These are phyloP conservation scores for Bolinopsis microptera DNA, from an alignment of 37 sponge, comb jelly and placozoan genomes.

Conservation along the genomic window DNA sequence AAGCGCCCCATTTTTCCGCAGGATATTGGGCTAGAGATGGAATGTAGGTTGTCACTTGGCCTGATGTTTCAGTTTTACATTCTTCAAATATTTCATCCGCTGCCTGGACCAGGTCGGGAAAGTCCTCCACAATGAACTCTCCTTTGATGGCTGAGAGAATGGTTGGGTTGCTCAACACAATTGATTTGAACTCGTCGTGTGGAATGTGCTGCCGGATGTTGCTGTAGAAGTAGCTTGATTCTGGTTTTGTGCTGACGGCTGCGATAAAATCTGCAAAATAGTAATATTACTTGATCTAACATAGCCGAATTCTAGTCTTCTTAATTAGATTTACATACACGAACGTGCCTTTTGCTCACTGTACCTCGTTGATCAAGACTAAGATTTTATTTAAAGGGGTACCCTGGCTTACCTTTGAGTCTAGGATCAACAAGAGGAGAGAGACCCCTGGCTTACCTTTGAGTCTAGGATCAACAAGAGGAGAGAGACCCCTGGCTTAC, in stretches of 20 bases:
- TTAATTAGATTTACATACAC: too few species aligned
- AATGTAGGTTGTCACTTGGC: background rate
- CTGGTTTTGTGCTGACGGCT: constrained; percentile 5
- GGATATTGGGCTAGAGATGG: constrained; percentile 17
- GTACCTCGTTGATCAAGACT: too few species aligned
- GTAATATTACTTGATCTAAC: too few species aligned
- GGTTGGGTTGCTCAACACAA: background rate
- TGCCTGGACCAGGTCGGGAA: background rate
- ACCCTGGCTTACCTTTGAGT: too few species aligned
- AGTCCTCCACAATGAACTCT: constrained; percentile 20
- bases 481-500: too few species aligned
- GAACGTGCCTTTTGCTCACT: too few species aligned
- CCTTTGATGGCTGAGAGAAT: constrained; percentile 1
- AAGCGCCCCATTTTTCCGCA: background rate
- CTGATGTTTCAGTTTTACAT: background rate
- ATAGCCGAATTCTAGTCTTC: too few species aligned
- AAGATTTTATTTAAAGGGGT: too few species aligned
- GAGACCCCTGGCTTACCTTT: too few species aligned
- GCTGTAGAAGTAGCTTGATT: background rate
- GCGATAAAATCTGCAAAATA: constrained; percentile 12
- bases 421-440: too few species aligned
- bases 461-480: too few species aligned
- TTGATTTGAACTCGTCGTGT: background rate
- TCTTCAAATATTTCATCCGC: constrained; percentile 20
- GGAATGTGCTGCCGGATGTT: constrained; percentile 21